Conservation (phyloP, 2,888 invertebrate genomes). For the Eledone cirrhosa region DNA sequence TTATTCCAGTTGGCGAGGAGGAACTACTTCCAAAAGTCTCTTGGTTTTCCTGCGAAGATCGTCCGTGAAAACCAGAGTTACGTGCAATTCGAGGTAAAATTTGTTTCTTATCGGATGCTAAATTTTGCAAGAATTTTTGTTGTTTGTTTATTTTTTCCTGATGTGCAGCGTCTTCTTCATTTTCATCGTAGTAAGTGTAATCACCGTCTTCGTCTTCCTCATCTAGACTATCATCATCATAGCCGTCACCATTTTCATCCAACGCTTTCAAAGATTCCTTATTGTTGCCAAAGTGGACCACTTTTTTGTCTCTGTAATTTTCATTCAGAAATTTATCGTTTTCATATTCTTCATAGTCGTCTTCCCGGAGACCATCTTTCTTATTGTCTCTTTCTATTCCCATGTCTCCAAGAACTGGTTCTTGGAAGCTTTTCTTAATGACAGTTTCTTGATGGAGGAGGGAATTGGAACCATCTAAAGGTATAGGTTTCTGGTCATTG, state of each 20-base stretch:
- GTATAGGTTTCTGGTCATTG: not conserved
- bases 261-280: conserved; percentile 40
- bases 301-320: conserved; percentile 37
- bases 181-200: conserved; percentile 42
- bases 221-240: conserved; percentile 40
- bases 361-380: not conserved
- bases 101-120: not conserved
- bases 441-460: not conserved
- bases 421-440: conserved; percentile 1
- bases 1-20: conserved; percentile 36
- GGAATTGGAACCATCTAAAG: not conserved
- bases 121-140: conserved; percentile 21
- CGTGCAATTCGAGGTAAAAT: not conserved
- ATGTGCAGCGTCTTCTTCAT: conserved; percentile 31
- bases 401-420: conserved; percentile 30
- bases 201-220: conserved; percentile 42
- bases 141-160: conserved; percentile 5
- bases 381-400: conserved; percentile 32
- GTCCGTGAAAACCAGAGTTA: conserved; percentile 2
- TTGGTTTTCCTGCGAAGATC: conserved; percentile 1
- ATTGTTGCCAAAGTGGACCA: conserved; percentile 33
- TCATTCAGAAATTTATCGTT: conserved; percentile 41
- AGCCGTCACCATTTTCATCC: conserved; percentile 43
- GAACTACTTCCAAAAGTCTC: not conserved
- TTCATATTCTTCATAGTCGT: conserved; percentile 33